Evolutionary conservation across 2,113 vertebrate species (phyloP).

Genomic region (Lucifuga dentata): DNA sequence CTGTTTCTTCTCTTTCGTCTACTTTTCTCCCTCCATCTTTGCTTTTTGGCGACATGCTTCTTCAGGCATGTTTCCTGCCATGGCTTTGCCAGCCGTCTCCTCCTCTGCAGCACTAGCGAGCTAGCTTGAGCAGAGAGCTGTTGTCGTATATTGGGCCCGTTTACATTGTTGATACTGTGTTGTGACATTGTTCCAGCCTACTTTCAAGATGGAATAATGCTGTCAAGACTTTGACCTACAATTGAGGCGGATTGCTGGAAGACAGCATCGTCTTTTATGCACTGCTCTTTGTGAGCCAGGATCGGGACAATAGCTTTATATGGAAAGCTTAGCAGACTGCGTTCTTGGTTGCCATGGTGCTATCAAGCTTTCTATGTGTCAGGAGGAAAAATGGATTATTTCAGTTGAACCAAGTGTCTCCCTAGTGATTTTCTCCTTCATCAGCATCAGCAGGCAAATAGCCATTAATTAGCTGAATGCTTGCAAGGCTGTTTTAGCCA

Average conservation of each 20-base stretch:
- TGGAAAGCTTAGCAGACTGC: conserved; percentile 35
- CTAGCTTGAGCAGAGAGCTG: conserved; percentile 35
- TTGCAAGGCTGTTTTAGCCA: conserved; percentile 60
- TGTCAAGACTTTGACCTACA: conserved; percentile 63
- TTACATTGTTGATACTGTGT: conserved; percentile 49
- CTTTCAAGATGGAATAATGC: conserved; percentile 59
- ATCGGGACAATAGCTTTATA: conserved; percentile 7
- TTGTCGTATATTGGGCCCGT: conserved; percentile 20
- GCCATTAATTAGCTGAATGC: conserved; percentile 77
- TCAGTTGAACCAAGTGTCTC: conserved; percentile 22
- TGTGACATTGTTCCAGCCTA: conserved; percentile 58
- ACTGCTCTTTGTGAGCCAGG: conserved; percentile 23
- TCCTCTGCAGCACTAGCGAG: conserved; percentile 36
- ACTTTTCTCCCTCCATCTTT: neutral
- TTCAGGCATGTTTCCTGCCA: conserved; percentile 38
- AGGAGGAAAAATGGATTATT: conserved; percentile 28
- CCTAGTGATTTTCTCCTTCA: conserved; percentile 60
- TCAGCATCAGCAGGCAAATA: conserved; percentile 68
- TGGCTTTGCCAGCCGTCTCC: conserved; percentile 43
- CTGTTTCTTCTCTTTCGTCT: neutral
- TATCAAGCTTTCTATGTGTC: conserved; percentile 30
- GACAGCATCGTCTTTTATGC: conserved; percentile 45
- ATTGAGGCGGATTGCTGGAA: conserved; percentile 35
- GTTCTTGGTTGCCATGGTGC: conserved; percentile 33
- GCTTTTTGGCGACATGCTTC: conserved; percentile 22